Percentiles rank a stretch among this genome's conserved stretches.
phyloP scores from a whole-genome alignment of 2,797 vertebrate genomes.

The Monodelphis domestica region DNA sequence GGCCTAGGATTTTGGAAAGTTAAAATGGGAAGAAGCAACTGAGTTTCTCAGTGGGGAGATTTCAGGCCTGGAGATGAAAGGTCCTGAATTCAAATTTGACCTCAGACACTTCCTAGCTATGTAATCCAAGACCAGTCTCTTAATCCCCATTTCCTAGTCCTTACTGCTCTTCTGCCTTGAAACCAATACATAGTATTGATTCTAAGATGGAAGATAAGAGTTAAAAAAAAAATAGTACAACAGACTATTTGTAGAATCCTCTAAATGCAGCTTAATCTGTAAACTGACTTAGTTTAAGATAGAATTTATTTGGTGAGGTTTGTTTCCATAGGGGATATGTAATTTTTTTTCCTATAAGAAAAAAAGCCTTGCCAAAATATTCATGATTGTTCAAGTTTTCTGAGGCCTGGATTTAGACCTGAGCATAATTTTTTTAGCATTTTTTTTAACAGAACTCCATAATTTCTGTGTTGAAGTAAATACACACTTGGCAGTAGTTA shows the following conservation, averaged over 20 bases:
- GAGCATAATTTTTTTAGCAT: not conserved
- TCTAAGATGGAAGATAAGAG: no score
- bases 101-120: no score
- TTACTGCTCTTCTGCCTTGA: no score
- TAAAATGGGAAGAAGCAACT: no score
- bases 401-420: not conserved
- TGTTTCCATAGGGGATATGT: not conserved
- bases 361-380: not conserved
- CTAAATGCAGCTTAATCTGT: not conserved
- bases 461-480: not conserved
- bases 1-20: not conserved
- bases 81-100: no score
- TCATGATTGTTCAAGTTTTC: not conserved
- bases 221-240: not conserved
- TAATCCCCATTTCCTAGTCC: no score
- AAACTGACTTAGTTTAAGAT: not conserved
- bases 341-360: not conserved
- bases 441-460: not conserved
- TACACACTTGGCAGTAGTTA: not conserved
- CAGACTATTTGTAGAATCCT: not conserved
- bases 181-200: no score
- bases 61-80: no score
- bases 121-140: no score
- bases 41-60: no score
- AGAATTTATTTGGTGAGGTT: not conserved